These are phyloP conservation scores for Ophioderma brevispina DNA, from an alignment of 35 echinoderm and acorn worm genomes.

Conservation along the genomic window DNA sequence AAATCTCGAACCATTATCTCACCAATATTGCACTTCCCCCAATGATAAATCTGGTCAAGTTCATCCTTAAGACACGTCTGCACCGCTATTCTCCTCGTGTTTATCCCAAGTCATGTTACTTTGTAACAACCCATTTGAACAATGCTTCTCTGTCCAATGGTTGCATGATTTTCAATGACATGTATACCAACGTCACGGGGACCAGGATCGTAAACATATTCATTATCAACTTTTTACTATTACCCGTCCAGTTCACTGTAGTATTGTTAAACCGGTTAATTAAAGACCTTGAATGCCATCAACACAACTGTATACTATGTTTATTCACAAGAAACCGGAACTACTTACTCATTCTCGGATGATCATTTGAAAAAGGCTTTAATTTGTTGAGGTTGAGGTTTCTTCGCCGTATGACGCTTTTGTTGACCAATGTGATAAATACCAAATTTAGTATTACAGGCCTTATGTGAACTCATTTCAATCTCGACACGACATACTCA, in stretches of 20 bases:
- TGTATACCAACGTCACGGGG: background rate
- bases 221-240: background rate
- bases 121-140: background rate
- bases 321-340: background rate
- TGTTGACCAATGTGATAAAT: background rate
- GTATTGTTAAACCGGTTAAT: background rate
- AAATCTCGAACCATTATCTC: background rate
- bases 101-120: background rate
- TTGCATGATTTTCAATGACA: too few relatives aligned
- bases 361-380: background rate
- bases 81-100: background rate
- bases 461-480: background rate
- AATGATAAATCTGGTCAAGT: background rate
- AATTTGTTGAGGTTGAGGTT: background rate
- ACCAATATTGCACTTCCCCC: background rate
- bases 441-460: background rate
- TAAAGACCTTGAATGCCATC: background rate
- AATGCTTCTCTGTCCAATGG: background rate
- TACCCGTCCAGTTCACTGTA: background rate
- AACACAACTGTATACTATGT: background rate
- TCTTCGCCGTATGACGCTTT: background rate
- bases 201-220: background rate
- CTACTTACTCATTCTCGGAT: background rate
- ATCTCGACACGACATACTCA: background rate
- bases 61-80: background rate